Conservation (phyloP, 2,113 vertebrate species). For the Dendropsophus ebraccatus region DNA sequence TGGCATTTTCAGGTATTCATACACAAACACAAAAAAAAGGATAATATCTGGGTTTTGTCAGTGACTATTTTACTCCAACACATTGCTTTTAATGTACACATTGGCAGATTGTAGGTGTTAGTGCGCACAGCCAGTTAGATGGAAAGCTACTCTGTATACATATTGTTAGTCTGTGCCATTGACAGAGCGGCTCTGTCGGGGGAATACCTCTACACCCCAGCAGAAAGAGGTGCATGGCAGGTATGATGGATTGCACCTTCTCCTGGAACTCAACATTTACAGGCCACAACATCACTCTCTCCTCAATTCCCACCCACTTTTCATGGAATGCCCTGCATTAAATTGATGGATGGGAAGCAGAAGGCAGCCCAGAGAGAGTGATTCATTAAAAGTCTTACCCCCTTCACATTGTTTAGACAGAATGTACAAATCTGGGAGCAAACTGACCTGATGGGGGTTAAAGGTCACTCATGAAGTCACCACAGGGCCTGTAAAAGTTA, state of each 20-base stretch:
- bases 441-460: constrained; percentile 40
- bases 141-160: not conserved
- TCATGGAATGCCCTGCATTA: constrained; percentile 52
- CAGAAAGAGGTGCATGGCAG: constrained; percentile 35
- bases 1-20: not conserved
- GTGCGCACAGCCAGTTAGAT: not conserved
- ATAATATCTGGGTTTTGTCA: constrained; percentile 4
- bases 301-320: constrained; percentile 25
- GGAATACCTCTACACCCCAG: constrained; percentile 1
- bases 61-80: not conserved
- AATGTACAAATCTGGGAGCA: constrained; percentile 50
- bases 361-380: constrained; percentile 51
- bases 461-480: constrained; percentile 46
- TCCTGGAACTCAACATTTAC: constrained; percentile 18
- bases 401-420: constrained; percentile 55
- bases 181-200: not conserved
- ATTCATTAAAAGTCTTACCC: constrained; percentile 46
- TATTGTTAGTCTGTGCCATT: not conserved
- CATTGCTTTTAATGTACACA: not conserved
- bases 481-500: constrained; percentile 42
- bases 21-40: not conserved
- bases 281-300: constrained; percentile 52
- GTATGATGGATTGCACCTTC: constrained; percentile 46
- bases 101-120: constrained; percentile 1
- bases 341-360: constrained; percentile 55